Conservation (phyloP, 2,797 vertebrate species). For the Cephalopachus bancanus region DNA sequence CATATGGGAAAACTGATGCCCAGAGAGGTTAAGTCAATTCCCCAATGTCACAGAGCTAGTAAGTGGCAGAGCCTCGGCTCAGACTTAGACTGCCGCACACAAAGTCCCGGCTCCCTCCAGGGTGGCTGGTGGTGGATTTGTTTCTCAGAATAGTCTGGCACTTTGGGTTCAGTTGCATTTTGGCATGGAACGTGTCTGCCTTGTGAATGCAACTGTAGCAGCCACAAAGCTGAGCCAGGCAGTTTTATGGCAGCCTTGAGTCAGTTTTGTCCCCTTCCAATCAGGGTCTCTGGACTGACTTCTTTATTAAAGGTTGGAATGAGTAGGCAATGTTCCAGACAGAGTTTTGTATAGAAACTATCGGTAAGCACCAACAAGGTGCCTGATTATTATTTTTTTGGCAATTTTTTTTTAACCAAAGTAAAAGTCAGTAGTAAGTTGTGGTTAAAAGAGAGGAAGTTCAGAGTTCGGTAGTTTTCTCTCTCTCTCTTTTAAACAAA, state of each 20-base stretch:
- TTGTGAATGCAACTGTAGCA: not conserved
- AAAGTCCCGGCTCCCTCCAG: not conserved
- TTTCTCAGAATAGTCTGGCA: not conserved
- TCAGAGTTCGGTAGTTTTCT: constrained; percentile 74
- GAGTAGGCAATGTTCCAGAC: not conserved
- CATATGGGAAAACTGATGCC: not conserved
- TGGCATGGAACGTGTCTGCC: not conserved
- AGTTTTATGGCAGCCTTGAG: not conserved
- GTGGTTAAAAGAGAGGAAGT: constrained; percentile 83
- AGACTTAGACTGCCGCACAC: not conserved
- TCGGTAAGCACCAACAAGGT: not conserved
- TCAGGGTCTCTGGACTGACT: not conserved
- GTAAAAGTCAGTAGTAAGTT: constrained; percentile 80
- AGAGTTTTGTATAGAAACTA: not conserved
- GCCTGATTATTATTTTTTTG: constrained; percentile 40
- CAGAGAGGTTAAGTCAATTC: not conserved
- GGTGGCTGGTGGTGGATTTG: not conserved
- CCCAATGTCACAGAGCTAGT: not conserved
- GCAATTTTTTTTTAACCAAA: constrained; percentile 49
- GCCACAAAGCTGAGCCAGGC: not conserved
- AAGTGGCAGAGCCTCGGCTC: not conserved
- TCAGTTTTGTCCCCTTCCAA: not conserved
- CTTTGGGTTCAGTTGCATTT: not conserved
- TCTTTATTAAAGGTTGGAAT: not conserved
- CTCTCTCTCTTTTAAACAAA: constrained; percentile 31